A percentile compares a stretch with the other conserved stretches of the same genome.
phyloP scores from a whole-genome alignment of 2,113 vertebrate genomes.

The Mionectes macconnelli region DNA sequence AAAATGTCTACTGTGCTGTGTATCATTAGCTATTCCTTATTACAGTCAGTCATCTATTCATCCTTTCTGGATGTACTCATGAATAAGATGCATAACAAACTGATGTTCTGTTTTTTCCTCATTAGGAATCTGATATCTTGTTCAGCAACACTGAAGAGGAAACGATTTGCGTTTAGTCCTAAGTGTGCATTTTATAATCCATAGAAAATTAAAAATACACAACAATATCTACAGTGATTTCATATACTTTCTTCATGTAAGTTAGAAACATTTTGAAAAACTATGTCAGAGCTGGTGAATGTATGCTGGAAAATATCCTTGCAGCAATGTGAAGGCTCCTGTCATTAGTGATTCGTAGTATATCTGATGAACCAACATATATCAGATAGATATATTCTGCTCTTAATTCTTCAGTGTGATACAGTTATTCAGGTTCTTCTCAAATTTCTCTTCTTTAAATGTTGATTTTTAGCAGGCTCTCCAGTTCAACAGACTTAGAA shows the following conservation, averaged over 20 bases:
- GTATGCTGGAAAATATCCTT: not conserved
- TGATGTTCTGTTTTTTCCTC: constrained; percentile 37
- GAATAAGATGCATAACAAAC: constrained; percentile 56
- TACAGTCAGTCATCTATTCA: constrained; percentile 71
- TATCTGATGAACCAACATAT: not conserved
- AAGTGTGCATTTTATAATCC: not conserved
- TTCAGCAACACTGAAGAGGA: constrained; percentile 45
- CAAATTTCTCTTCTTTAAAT: not conserved
- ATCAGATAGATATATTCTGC: not conserved
- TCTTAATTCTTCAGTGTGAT: not conserved
- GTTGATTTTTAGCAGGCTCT: not conserved
- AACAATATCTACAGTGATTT: constrained; percentile 28
- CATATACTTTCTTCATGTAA: constrained; percentile 11
- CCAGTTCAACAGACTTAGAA: not conserved
- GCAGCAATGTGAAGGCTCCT: not conserved
- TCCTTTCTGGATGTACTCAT: constrained; percentile 54
- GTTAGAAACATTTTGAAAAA: constrained; percentile 28
- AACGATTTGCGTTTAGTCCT: constrained; percentile 10
- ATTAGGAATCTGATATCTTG: constrained; percentile 56
- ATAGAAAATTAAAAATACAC: constrained; percentile 56
- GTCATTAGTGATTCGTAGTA: not conserved
- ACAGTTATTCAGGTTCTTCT: not conserved
- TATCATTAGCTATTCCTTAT: constrained; percentile 64
- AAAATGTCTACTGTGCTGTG: constrained; percentile 42
- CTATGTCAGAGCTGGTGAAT: not conserved